Base-by-base conservation (phyloP, 2,113 vertebrate species). In the Equus quagga region DNA sequence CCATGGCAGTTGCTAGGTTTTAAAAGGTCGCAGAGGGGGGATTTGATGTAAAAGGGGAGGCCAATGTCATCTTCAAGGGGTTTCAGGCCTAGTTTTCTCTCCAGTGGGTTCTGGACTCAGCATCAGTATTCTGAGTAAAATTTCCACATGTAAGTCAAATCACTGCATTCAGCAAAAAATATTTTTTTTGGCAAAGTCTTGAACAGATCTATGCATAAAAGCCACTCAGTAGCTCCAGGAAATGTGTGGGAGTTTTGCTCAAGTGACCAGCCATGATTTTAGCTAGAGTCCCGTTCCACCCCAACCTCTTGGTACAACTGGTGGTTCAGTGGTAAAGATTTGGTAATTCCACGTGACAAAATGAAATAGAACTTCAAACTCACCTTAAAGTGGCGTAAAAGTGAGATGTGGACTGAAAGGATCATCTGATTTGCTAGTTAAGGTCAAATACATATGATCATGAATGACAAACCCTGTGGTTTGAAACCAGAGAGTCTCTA, bases 1-100 rank as follows among this genome's bases (percentile, higher is more conserved):
- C 31, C 0, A 0, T 33, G 6, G 36, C 3, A 2, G 28, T 2
- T 56, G 67, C n/a, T n/a, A 3, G 28, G 31, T 24, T 81, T 78
- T 58, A 44, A 44, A 75, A 51, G n/a, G 21, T 13, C 14, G 41
- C 69, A 70, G 54, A 44, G 64, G 65, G 44, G 24, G 3, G 11
- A 23, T 3, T 8, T 41, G 80, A 24, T 3, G 2, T 31, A 7
- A 19, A 33, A 73, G 18, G 11, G n/a, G 46, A 49, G 18, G 19
- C 31, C 0, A 0, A 6, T 9, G 58, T 6, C 67, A 5, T 33
- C 49, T 64, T 36, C 26, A 8, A 33, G n/a, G 73, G 56, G 18
- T 33, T 76, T 26, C 15, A 21, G 0, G 7, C 24, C 1, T 7
- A 60, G 21, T 3, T 41, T 54, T 62, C 51, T 12, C 0, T 11